These are phyloP conservation scores for Lumbricus terrestris DNA, from an alignment of 2,888 invertebrate genomes.

Conservation along the genomic window DNA sequence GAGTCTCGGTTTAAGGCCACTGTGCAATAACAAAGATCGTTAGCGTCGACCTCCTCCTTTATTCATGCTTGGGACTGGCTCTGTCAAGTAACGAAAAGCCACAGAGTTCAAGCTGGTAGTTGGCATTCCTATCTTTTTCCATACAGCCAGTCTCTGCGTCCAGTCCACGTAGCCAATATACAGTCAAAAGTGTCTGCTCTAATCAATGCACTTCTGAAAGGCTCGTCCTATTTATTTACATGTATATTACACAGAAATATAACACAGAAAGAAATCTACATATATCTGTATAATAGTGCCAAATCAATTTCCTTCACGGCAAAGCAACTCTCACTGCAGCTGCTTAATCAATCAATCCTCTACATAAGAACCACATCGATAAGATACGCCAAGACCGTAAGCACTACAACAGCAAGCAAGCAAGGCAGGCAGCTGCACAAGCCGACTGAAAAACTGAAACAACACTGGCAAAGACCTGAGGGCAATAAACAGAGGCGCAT, in stretches of 20 bases:
- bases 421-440: not conserved
- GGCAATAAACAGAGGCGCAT: not conserved
- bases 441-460: not conserved
- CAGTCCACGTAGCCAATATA: not conserved
- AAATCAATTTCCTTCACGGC: not conserved
- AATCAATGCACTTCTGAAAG: not conserved
- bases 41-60: too few relatives aligned
- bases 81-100: too few relatives aligned
- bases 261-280: not conserved
- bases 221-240: not conserved
- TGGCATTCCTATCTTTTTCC: not conserved
- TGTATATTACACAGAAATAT: too few relatives aligned
- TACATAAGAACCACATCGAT: not conserved
- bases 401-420: too few relatives aligned
- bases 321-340: not conserved
- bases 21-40: too few relatives aligned
- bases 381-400: not conserved
- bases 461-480: not conserved
- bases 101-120: too few relatives aligned
- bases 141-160: not conserved
- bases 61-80: too few relatives aligned
- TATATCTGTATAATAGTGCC: not conserved
- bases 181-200: not conserved
- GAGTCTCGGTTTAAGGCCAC: too few relatives aligned
- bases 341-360: not conserved